These are phyloP conservation scores for Suillia variegata DNA, from an alignment of 2,888 invertebrate genomes.

Conservation along the genomic window DNA sequence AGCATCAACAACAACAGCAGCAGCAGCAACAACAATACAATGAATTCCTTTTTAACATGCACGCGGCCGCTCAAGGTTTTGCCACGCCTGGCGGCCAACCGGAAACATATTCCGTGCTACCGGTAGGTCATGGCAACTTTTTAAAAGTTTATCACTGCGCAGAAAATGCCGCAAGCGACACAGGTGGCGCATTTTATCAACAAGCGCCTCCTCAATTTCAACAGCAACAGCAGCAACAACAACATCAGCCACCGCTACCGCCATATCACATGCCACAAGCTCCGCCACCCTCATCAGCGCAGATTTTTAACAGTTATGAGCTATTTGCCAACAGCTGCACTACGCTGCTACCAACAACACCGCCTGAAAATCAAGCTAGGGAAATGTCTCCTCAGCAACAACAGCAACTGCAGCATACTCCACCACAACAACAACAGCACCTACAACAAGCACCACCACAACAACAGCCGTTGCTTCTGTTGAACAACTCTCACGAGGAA, in stretches of 20 bases:
- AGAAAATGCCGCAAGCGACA: conserved; percentile 37
- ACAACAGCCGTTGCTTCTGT: conserved; percentile 14
- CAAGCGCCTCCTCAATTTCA: conserved; percentile 24
- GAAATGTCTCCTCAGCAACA: conserved; percentile 9
- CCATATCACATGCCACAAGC: conserved; percentile 13
- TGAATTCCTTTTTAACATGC: conserved; percentile 45
- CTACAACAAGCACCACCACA: conserved; percentile 25
- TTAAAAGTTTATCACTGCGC: conserved; percentile 58
- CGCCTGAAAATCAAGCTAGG: conserved; percentile 26
- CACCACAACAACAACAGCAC: too few species aligned
- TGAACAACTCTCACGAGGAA: conserved; percentile 20
- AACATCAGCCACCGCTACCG: conserved; percentile 30
- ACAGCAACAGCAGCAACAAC: conserved; percentile 22
- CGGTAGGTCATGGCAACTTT: conserved; percentile 59
- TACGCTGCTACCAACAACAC: conserved; percentile 48
- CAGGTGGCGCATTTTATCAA: conserved; percentile 27
- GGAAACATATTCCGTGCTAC: conserved; percentile 57
- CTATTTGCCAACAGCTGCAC: conserved; percentile 57
- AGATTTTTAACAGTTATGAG: conserved; percentile 55
- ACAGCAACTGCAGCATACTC: too few species aligned
- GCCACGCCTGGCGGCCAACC: conserved; percentile 38
- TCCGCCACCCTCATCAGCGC: conserved; percentile 34
- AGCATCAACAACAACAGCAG: conserved; percentile 24
- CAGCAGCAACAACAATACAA: conserved; percentile 44
- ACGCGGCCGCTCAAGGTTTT: conserved; percentile 41